A percentile compares a stretch with the other conserved stretches of the same genome.
These are phyloP conservation scores for Botrylloides violaceus DNA, from an alignment of 23 tunicate genomes.

Conservation along the genomic window DNA sequence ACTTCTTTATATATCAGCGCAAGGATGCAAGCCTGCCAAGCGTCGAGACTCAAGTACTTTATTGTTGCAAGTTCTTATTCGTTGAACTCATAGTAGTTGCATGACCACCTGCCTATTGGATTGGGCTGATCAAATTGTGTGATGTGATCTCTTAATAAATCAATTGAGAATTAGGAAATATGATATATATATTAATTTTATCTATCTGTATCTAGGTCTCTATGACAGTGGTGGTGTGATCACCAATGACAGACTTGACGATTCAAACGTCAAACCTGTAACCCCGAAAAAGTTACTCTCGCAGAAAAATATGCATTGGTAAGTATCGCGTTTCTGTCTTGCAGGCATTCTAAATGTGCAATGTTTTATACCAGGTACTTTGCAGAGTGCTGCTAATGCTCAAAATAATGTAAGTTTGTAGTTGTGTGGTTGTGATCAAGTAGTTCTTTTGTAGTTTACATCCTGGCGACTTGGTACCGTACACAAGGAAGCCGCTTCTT, in stretches of 20 bases:
- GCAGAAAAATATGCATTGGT: conserved; percentile 65
- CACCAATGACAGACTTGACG: conserved; percentile 46
- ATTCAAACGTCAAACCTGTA: neutral
- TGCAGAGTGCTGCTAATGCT: too few relatives aligned
- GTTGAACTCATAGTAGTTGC: too few relatives aligned
- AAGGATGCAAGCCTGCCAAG: conserved; percentile 34
- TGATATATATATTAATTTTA: too few relatives aligned
- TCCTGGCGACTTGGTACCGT: conserved; percentile 80
- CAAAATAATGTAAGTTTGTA: too few relatives aligned
- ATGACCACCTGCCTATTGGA: too few relatives aligned
- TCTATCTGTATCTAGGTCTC: too few relatives aligned
- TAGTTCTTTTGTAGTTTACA: conserved; percentile 48
- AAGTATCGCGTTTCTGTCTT: neutral
- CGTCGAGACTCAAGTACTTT: conserved; percentile 9
- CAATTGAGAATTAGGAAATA: too few relatives aligned
- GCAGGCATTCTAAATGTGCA: neutral
- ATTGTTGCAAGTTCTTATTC: too few relatives aligned
- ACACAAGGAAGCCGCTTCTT: conserved; percentile 61
- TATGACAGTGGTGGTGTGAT: conserved; percentile 61
- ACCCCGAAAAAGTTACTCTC: conserved; percentile 22
- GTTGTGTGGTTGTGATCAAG: too few relatives aligned
- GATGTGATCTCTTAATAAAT: too few relatives aligned
- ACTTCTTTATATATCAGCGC: conserved; percentile 70
- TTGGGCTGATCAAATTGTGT: too few relatives aligned
- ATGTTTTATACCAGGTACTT: too few relatives aligned